These are phyloP conservation scores for Drosophila mauritiana DNA, from an alignment of 1,140 invertebrate species.

Conservation along the genomic window DNA sequence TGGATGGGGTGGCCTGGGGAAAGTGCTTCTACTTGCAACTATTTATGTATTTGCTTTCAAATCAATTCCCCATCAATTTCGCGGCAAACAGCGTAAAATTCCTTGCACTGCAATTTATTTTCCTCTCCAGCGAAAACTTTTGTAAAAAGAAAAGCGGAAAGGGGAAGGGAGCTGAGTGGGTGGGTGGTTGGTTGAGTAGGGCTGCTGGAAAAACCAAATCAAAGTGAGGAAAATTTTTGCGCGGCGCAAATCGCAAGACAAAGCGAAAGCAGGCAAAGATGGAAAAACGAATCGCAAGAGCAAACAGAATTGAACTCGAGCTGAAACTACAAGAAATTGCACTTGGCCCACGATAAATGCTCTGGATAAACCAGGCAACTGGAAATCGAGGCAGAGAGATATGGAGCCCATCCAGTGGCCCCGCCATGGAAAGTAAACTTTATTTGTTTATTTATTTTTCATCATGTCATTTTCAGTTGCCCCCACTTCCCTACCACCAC, in stretches of 20 bases:
- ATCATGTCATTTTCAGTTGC: conserved; percentile 76
- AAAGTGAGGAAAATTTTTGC: conserved; percentile 48
- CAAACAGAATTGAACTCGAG: conserved; percentile 69
- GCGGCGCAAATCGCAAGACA: conserved; percentile 42
- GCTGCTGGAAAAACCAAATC: conserved; percentile 17
- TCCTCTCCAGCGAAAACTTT: conserved; percentile 55
- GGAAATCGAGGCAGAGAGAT: conserved; percentile 10
- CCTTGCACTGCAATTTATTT: conserved; percentile 79
- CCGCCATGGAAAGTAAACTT: conserved; percentile 39
- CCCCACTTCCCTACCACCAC: background rate
- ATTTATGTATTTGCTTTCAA: conserved; percentile 82
- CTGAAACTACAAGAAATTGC: conserved; percentile 69
- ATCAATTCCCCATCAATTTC: conserved; percentile 81
- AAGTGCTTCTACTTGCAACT: conserved; percentile 52
- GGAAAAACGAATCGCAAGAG: conserved; percentile 36
- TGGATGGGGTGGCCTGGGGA: background rate
- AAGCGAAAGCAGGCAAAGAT: conserved; percentile 21
- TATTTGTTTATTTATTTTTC: conserved; percentile 74
- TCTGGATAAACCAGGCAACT: conserved; percentile 56
- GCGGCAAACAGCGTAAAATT: conserved; percentile 74
- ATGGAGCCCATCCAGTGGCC: background rate
- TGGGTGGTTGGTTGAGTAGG: background rate
- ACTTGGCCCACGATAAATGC: conserved; percentile 80
- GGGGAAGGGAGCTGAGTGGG: background rate
- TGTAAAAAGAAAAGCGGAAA: background rate